These are phyloP conservation scores for Spilarctia lutea DNA, from an alignment of 2,888 invertebrate genomes.

Conservation along the genomic window DNA sequence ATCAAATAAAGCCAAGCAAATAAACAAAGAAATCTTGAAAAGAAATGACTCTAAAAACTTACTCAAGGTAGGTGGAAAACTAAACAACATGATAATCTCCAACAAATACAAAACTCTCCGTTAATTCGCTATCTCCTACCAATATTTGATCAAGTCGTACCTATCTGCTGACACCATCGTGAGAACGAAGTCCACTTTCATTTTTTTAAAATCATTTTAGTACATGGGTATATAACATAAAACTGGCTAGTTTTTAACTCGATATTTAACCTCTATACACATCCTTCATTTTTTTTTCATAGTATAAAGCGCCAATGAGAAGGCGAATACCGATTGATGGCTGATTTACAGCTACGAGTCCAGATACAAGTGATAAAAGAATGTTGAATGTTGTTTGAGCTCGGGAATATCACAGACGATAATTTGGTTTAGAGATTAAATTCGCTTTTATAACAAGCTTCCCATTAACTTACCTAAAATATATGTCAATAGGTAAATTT, in stretches of 20 bases:
- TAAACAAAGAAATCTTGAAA: constrained; percentile 5
- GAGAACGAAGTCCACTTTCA: constrained; percentile 68
- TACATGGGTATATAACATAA: constrained; percentile 30
- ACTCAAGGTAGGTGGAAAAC: constrained; percentile 19
- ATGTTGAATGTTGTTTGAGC: no score
- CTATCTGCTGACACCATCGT: constrained; percentile 60
- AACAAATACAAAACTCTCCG: constrained; percentile 17
- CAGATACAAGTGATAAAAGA: no score
- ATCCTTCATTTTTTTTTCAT: constrained; percentile 6
- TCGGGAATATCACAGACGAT: no score
- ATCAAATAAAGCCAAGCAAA: neutral
- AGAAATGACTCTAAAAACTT: constrained; percentile 4
- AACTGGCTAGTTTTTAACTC: constrained; percentile 9
- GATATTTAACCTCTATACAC: constrained; percentile 19
- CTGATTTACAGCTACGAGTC: no score
- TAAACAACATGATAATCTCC: constrained; percentile 15
- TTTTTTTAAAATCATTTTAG: constrained; percentile 57
- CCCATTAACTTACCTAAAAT: no score
- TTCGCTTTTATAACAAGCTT: no score
- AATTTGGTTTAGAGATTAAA: no score
- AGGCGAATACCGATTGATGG: no score
- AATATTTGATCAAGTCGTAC: constrained; percentile 66
- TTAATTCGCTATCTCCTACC: constrained; percentile 33
- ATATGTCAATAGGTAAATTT: no score
- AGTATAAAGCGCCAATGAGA: neutral